Evolutionary conservation across 2,888 invertebrate species (phyloP).

Genomic region (Gasteruption jaculator): DNA sequence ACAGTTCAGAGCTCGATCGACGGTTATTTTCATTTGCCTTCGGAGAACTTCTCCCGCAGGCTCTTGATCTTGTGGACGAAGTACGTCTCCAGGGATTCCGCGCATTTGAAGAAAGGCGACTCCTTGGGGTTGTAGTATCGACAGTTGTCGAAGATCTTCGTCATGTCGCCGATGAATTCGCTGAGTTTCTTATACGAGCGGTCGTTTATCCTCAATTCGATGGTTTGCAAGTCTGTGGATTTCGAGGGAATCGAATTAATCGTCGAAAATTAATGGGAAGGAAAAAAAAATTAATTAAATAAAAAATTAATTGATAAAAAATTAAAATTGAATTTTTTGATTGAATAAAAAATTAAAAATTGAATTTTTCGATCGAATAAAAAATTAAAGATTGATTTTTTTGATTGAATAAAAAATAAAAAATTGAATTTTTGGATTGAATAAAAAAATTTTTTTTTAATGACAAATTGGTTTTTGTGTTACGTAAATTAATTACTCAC

Average conservation of each 20-base stretch:
- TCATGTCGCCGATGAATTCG: conserved; percentile 97
- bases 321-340: too few relatives aligned
- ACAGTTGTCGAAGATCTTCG: conserved; percentile 98
- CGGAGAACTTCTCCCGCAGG: conserved; percentile 78
- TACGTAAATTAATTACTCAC: conserved; percentile 55
- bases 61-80: conserved; percentile 92
- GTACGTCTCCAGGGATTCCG: conserved; percentile 90
- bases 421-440: not conserved
- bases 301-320: too few relatives aligned
- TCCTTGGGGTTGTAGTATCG: conserved; percentile 95
- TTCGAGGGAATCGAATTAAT: too few relatives aligned
- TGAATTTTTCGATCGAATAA: conserved; percentile 1
- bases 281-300: too few relatives aligned
- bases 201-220: conserved; percentile 81
- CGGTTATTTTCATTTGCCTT: conserved; percentile 46
- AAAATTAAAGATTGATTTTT: not conserved
- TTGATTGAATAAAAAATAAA: not conserved
- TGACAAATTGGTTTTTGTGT: not conserved
- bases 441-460: conserved; percentile 6
- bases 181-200: conserved; percentile 80
- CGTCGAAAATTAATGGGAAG: too few relatives aligned
- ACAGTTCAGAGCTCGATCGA: not conserved
- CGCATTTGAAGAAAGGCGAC: conserved; percentile 94
- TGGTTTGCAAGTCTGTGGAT: conserved; percentile 93
- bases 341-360: conserved; percentile 7